phyloP scores from a whole-genome alignment of 2,888 invertebrate genomes.

The Xylocampa areola region DNA sequence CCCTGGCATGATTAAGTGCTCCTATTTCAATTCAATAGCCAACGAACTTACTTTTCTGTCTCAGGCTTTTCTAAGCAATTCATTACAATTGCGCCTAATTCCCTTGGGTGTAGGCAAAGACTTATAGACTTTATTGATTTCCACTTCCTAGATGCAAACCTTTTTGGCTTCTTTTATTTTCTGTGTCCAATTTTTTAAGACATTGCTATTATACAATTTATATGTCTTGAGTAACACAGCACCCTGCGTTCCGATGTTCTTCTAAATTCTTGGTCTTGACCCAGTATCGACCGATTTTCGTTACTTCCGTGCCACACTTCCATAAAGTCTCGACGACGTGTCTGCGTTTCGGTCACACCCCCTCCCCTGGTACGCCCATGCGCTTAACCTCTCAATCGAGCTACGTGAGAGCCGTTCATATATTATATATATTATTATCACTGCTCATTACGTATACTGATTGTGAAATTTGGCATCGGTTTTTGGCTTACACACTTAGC shows the following conservation, averaged over 20 bases:
- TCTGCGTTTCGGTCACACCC: slow-evolving; percentile 12
- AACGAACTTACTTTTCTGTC: too few relatives aligned
- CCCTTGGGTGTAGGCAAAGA: too few relatives aligned
- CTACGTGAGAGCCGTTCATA: slow-evolving; percentile 32
- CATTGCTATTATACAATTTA: too few relatives aligned
- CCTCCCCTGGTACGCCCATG: not conserved
- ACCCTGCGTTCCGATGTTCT: not conserved
- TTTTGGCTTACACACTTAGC: slow-evolving; percentile 71
- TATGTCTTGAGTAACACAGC: too few relatives aligned
- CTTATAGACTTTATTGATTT: too few relatives aligned
- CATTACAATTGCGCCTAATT: too few relatives aligned
- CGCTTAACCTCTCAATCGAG: slow-evolving; percentile 14
- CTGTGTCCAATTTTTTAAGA: too few relatives aligned
- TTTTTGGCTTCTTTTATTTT: too few relatives aligned
- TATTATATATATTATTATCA: slow-evolving; percentile 40
- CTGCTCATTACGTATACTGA: slow-evolving; percentile 53
- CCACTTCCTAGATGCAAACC: too few relatives aligned
- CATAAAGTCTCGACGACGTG: not conserved
- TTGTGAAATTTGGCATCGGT: slow-evolving; percentile 85
- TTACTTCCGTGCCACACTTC: not conserved
- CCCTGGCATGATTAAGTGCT: too few relatives aligned
- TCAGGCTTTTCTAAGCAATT: too few relatives aligned
- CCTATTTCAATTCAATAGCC: too few relatives aligned
- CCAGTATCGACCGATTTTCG: slow-evolving; percentile 1
- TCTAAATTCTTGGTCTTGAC: not conserved